Conservation (phyloP, 2,113 vertebrate species). For the Seriola dumerili region DNA sequence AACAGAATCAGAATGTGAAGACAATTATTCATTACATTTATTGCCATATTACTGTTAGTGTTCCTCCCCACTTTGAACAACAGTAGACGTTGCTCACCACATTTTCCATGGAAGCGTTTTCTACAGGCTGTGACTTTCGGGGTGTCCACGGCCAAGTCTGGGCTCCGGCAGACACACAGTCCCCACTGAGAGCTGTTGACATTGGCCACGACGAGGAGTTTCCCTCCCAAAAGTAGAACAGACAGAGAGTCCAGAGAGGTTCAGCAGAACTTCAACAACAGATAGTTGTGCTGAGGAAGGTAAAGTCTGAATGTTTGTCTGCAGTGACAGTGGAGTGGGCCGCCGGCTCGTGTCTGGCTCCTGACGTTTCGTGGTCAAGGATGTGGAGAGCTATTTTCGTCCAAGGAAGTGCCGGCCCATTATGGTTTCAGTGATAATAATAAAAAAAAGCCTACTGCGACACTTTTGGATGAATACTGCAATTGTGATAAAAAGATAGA, state of each 20-base stretch:
- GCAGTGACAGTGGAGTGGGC: conserved; percentile 21
- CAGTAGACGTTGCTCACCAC: conserved; percentile 44
- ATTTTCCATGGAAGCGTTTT: conserved; percentile 73
- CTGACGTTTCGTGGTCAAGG: conserved; percentile 56
- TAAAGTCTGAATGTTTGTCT: conserved; percentile 34
- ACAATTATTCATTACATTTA: not conserved
- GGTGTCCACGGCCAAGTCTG: conserved; percentile 60
- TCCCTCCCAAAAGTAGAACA: conserved; percentile 69
- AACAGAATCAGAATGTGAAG: not conserved
- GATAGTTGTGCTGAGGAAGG: conserved; percentile 54
- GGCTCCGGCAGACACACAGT: conserved; percentile 26
- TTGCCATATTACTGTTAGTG: not conserved
- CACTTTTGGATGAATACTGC: conserved; percentile 37
- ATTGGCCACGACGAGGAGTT: conserved; percentile 66
- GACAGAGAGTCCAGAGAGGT: conserved; percentile 39
- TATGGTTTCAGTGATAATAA: conserved; percentile 62
- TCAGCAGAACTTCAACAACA: conserved; percentile 57
- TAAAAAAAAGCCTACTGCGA: conserved; percentile 23
- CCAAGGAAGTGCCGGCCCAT: conserved; percentile 40
- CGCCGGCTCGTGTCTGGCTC: conserved; percentile 48
- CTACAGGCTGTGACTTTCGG: conserved; percentile 62
- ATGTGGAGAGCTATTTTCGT: conserved; percentile 71
- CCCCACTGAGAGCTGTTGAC: conserved; percentile 66
- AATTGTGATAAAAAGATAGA: conserved; percentile 2
- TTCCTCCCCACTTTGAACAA: conserved; percentile 26